Conservation (phyloP, 2,888 invertebrate species). For the Uropetala carovei region DNA sequence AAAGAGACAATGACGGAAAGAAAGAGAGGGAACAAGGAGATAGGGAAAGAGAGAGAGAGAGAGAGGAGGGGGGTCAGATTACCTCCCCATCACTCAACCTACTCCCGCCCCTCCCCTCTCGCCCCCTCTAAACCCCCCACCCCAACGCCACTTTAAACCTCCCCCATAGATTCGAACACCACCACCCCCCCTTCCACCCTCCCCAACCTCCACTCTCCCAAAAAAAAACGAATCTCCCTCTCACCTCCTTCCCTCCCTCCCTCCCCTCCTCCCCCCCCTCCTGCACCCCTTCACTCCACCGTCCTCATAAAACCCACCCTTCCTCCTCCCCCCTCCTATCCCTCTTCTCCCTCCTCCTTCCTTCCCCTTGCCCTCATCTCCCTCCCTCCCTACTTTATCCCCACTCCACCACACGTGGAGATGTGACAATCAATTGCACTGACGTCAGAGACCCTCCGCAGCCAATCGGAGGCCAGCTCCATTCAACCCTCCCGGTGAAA, state of each 20-base stretch:
- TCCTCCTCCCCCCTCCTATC: background rate
- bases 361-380: no score
- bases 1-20: background rate
- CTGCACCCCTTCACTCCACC: background rate
- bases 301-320: no score
- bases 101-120: background rate
- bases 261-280: background rate
- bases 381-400: slow-evolving; percentile 31
- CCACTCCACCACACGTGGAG: slow-evolving; percentile 74
- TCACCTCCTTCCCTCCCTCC: background rate
- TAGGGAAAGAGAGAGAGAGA: background rate
- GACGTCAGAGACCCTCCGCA: slow-evolving; percentile 81
- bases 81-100: background rate
- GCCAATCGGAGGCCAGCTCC: slow-evolving; percentile 82
- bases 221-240: no score
- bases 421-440: slow-evolving; percentile 83
- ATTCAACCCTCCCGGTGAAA: slow-evolving; percentile 77
- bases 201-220: background rate
- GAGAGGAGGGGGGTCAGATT: background rate
- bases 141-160: background rate
- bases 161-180: background rate
- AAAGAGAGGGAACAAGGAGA: background rate
- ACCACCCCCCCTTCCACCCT: background rate
- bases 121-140: background rate
- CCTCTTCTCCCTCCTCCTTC: background rate